These are phyloP conservation scores for Bungarus multicinctus DNA, from an alignment of 2,113 vertebrate species.

Conservation along the genomic window DNA sequence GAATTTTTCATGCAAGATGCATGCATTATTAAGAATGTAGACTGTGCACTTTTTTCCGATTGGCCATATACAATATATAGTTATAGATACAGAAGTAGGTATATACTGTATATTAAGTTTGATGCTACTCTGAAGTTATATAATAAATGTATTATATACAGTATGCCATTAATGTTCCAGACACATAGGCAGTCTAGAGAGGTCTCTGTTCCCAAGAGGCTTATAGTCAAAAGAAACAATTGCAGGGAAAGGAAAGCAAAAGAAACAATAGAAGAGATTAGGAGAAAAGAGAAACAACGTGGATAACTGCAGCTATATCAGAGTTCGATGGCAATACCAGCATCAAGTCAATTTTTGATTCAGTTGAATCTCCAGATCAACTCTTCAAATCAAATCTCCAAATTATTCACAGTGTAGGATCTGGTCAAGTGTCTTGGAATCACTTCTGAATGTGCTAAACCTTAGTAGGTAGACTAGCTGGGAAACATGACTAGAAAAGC, in stretches of 20 bases:
- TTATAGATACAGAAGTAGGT: background rate
- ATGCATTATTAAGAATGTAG: background rate
- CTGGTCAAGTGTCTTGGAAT: background rate
- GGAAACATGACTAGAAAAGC: background rate
- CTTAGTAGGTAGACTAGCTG: background rate
- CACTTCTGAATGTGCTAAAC: background rate
- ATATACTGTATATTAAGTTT: background rate
- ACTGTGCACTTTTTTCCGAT: background rate
- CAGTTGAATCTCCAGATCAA: background rate
- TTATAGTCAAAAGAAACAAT: background rate
- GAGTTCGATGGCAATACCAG: background rate
- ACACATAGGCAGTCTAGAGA: background rate
- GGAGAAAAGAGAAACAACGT: background rate
- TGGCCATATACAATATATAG: background rate
- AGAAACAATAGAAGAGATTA: background rate
- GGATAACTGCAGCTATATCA: background rate
- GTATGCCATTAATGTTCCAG: background rate
- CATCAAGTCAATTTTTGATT: background rate
- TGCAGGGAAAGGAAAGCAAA: background rate
- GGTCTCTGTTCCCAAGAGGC: background rate
- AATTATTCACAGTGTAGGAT: background rate
- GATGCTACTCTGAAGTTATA: background rate
- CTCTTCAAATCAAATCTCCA: background rate
- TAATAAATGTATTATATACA: background rate
- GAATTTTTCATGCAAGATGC: background rate